Evolutionary conservation across 2,797 vertebrate species (phyloP).

Genomic region (Halcyon smyrnensis): DNA sequence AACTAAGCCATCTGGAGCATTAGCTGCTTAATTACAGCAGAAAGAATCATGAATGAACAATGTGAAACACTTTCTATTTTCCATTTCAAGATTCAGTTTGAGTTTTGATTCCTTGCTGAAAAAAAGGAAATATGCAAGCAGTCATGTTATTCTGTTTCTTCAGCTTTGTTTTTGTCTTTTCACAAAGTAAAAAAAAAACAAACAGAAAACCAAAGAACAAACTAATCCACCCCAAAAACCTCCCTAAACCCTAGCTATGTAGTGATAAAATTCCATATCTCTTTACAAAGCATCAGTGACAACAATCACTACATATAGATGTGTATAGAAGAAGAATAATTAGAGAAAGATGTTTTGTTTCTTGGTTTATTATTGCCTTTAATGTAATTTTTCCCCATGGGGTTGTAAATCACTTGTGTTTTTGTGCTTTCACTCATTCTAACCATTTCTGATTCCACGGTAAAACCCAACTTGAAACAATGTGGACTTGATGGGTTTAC

Average conservation of each 20-base stretch:
- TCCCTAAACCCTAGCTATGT: not conserved
- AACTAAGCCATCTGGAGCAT: constrained; percentile 77
- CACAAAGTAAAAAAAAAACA: not conserved
- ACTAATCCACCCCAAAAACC: rapidly evolving
- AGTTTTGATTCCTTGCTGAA: constrained; percentile 35
- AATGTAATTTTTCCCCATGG: not conserved
- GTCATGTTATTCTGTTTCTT: not conserved
- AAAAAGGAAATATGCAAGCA: not conserved
- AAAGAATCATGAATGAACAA: constrained; percentile 74
- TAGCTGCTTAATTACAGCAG: constrained; percentile 76
- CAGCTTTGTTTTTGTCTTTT: constrained; percentile 26
- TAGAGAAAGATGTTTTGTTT: constrained; percentile 18
- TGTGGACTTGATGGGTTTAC: constrained; percentile 30
- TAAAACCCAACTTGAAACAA: constrained; percentile 33
- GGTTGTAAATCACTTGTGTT: not conserved
- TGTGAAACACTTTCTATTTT: constrained; percentile 64
- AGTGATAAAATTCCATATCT: constrained; percentile 3
- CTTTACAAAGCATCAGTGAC: not conserved
- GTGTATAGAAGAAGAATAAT: constrained; percentile 2
- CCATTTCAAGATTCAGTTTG: constrained; percentile 30
- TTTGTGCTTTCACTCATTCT: constrained; percentile 7
- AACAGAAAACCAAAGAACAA: not conserved
- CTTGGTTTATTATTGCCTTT: not conserved
- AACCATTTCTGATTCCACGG: not conserved
- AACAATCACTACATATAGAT: not conserved